Base-by-base conservation (phyloP, 2,888 invertebrate genomes). In the Machimus atricapillus region DNA sequence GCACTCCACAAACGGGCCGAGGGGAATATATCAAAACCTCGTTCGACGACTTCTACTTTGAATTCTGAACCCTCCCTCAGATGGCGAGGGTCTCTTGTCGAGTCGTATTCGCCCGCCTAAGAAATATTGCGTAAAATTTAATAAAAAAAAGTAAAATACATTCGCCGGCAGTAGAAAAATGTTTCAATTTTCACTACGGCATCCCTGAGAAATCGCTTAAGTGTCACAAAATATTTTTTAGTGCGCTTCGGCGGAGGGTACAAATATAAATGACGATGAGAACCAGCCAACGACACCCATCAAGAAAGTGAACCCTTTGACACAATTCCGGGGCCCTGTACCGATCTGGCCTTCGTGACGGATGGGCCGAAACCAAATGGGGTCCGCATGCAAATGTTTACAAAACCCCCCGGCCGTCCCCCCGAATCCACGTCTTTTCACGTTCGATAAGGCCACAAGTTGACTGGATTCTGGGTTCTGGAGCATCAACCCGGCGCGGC, bases 321-420 rank as follows among this genome's bases (percentile, higher is more conserved):
- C 66, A 83, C 73, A 66, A 66, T 73, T 83, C 23, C 40, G n/a
- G 73, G 9, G 9, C 52, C 52, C 66, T 23, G n/a, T n/a, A 12
- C 19, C 73, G 83, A 83, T 66, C 40, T 83, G 58, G 40, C 34
- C 43, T 46, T 5, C 37, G 73, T 83, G 83, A 83, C 66, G 58
- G 83, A 83, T 83, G 73, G 40, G 43, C 73, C 52, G n/a, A 37
- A 83, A 27, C 31, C 81, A 83, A 83, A 66, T 83, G 43, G 83
- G 34, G 83, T 83, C 40, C 83, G 16, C 73, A 83, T 73, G 73
- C 83, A 83, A 83, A 83, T 83, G 73, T 66, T 83, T 83, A 58
- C 27, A 66, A 23, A 58, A n/a, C 83, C n/a, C 34, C 66, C 66
- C 31, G 27, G 34, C 19, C 58, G 19, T 0, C 34, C 7, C 58